phyloP scores from a whole-genome alignment of 2,797 vertebrate genomes.

The Diplodus sargus region DNA sequence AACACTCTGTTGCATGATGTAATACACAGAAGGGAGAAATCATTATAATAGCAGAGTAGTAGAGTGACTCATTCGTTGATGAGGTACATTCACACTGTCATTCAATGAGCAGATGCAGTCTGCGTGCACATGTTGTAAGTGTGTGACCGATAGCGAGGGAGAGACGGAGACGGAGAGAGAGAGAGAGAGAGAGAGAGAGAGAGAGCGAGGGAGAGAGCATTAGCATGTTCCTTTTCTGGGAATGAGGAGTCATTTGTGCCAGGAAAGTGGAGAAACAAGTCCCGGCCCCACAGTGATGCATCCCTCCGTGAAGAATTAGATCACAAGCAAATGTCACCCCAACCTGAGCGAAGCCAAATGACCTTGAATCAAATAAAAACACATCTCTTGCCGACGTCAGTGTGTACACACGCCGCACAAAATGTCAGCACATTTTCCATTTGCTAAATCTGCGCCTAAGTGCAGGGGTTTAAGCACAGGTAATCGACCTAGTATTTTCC shows the following conservation, averaged over 20 bases:
- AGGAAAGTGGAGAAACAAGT: conserved; percentile 82
- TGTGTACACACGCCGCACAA: conserved; percentile 63
- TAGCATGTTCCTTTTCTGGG: conserved; percentile 81
- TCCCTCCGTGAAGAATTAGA: conserved; percentile 81
- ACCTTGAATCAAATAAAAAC: conserved; percentile 81
- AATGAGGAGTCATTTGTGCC: conserved; percentile 85
- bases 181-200: conserved; percentile 44
- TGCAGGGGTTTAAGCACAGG: conserved; percentile 72
- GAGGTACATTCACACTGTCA: conserved; percentile 82
- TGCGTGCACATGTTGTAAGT: conserved; percentile 76
- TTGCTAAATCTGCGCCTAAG: conserved; percentile 76
- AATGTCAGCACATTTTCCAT: conserved; percentile 81
- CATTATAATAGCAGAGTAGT: conserved; percentile 84
- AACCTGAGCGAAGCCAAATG: conserved; percentile 75
- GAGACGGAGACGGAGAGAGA: conserved; percentile 34
- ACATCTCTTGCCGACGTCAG: conserved; percentile 67
- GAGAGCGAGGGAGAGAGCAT: conserved; percentile 59
- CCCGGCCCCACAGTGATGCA: conserved; percentile 76
- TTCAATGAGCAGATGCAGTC: conserved; percentile 75
- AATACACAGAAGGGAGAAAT: conserved; percentile 84
- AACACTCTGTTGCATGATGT: conserved; percentile 81
- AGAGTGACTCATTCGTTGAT: conserved; percentile 84
- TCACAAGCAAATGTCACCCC: conserved; percentile 81
- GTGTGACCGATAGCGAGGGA: conserved; percentile 66
- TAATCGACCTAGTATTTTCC: conserved; percentile 76